Evolutionary conservation across 2,113 vertebrate species (phyloP).

Genomic region (Cryptomyrus ogoouensis): DNA sequence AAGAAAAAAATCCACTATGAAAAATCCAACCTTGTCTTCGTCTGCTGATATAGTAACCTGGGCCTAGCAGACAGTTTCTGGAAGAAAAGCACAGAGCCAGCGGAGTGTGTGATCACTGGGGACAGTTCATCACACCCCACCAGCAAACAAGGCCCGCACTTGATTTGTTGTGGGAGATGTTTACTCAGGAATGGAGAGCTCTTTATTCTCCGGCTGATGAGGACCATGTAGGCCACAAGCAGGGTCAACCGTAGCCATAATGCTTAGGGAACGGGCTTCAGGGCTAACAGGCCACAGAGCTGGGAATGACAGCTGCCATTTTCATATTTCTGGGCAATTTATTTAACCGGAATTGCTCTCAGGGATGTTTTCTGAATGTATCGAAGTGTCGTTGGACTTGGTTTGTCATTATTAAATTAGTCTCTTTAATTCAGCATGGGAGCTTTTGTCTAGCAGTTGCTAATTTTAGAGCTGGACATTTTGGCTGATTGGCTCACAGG

Average conservation of each 20-base stretch:
- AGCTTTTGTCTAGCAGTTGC: background rate
- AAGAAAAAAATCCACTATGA: background rate
- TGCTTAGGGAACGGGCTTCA: background rate
- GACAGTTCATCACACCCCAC: background rate
- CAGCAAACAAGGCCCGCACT: background rate
- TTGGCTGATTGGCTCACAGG: background rate
- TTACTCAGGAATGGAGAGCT: conserved; percentile 6
- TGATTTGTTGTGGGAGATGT: background rate
- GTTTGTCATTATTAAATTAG: background rate
- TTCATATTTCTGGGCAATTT: background rate
- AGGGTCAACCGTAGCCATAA: background rate
- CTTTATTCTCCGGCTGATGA: background rate
- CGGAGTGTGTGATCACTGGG: background rate
- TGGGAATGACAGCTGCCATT: background rate
- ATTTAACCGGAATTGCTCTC: background rate
- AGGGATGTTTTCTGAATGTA: background rate
- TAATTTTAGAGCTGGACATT: background rate
- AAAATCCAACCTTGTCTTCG: background rate
- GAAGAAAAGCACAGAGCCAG: background rate
- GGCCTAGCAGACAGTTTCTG: background rate
- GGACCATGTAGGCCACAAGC: background rate
- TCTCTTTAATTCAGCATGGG: background rate
- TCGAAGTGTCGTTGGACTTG: background rate
- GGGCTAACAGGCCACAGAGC: background rate
- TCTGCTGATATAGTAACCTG: background rate